Evolutionary conservation across 2,888 invertebrate genomes (phyloP).

Genomic region (Hylaea fasciaria): DNA sequence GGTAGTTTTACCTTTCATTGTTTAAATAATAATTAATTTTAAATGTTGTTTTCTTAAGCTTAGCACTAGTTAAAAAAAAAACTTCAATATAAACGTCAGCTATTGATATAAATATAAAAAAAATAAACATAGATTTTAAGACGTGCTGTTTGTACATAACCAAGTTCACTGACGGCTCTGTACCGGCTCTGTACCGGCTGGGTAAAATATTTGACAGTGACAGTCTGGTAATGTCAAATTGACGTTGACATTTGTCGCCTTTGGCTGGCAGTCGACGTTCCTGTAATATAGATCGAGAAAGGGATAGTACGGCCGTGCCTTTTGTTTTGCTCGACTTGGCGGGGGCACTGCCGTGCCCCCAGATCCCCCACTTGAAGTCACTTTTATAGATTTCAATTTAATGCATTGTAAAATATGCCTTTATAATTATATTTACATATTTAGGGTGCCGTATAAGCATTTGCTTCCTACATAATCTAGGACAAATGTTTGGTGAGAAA

Average conservation of each 20-base stretch:
- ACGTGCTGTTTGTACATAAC: constrained; percentile 39
- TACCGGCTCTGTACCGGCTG: constrained; percentile 31
- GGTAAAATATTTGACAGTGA: constrained; percentile 26
- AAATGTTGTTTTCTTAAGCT: constrained; percentile 37
- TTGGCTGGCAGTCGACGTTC: too few relatives aligned
- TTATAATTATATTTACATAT: too few relatives aligned
- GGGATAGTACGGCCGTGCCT: too few relatives aligned
- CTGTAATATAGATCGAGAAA: too few relatives aligned
- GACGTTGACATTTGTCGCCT: not conserved
- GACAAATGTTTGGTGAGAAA: too few relatives aligned
- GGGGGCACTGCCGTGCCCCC: too few relatives aligned
- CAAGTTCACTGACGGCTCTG: constrained; percentile 35
- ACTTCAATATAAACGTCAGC: constrained; percentile 31
- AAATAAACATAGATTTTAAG: constrained; percentile 32
- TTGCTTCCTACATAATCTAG: too few relatives aligned
- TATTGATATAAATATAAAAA: constrained; percentile 27
- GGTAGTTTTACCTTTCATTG: constrained; percentile 15
- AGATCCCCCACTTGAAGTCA: too few relatives aligned
- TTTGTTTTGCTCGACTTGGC: too few relatives aligned
- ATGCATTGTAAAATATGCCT: too few relatives aligned
- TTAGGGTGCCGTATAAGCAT: too few relatives aligned
- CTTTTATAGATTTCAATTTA: too few relatives aligned
- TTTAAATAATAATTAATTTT: constrained; percentile 33
- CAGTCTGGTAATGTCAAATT: constrained; percentile 33
- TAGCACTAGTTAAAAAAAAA: constrained; percentile 39